Evolutionary conservation across 2,113 vertebrate species (phyloP), one percentile per base, ranked within the genome.

Genomic region (Ariopsis seemanni): DNA sequence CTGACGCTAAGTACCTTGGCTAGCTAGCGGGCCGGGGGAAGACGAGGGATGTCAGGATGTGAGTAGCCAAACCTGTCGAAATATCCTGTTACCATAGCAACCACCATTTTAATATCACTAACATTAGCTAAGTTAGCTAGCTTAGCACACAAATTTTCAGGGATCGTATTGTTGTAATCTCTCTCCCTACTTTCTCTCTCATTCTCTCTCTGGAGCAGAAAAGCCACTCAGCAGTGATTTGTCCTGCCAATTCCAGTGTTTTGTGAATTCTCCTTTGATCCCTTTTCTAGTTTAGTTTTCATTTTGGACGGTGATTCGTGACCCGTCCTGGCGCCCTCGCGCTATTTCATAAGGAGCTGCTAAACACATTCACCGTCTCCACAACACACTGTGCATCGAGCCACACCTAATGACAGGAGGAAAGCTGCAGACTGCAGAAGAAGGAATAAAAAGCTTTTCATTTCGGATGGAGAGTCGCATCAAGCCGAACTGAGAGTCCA

Each of bases 341-440:
- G 77, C 88, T 89, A 87, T 93, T 94, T 93, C 90, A 90, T 92
- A 91, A 92, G 71, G 91, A 88, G 48, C 94, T 92, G 93, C 89
- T 94, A 91, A 94, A 95, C 86, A 91, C 93, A 94, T 93, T 93
- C 88, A 74, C 30, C 52, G 85, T 93, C 92, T 90, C 92, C 92
- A 91, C 89, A 89, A 82, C 92, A 88, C 90, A 83, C 34, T 89
- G 85, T 86, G 86, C 92, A 91, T 90, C 85, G 91, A 87, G 90
- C 25, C 1, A 67, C 72, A 85, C 86, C 84, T 87, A 91, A 92
- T 88, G 71, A 90, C 22, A 11, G 60, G 62, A 80, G 77, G 65
- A 67, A 53, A 22, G 14, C 83, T 50, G 83, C 25, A 30, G 22
- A 57, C 67, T 17, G 27, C 1, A 6, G 60, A 58, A 74, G 83